Evolutionary conservation across 1,140 invertebrate genomes (phyloP).

Genomic region (Danaus melanippus): DNA sequence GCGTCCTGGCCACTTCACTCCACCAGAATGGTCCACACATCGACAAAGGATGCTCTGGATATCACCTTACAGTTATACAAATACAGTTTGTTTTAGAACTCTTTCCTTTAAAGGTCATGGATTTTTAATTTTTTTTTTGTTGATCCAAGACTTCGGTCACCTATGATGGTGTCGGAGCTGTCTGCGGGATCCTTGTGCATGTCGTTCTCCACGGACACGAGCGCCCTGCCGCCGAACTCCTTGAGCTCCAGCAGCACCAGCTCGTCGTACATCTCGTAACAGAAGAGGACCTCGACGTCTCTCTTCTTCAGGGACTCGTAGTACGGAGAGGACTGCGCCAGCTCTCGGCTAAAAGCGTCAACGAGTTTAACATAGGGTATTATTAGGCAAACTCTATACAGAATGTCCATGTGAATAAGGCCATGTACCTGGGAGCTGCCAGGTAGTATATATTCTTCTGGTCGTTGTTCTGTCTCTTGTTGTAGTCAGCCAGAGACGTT

Average conservation of each 20-base stretch:
- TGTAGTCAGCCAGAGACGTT: slow-evolving; percentile 91
- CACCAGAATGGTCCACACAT: too few relatives aligned
- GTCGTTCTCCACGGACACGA: slow-evolving; percentile 96
- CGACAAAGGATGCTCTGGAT: too few relatives aligned
- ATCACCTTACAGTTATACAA: too few relatives aligned
- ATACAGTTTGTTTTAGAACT: too few relatives aligned
- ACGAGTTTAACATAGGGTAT: slow-evolving; percentile 5
- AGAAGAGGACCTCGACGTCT: slow-evolving; percentile 94
- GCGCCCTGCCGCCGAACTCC: slow-evolving; percentile 84
- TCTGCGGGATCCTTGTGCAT: slow-evolving; percentile 80
- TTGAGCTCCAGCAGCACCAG: slow-evolving; percentile 92
- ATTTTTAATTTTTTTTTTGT: too few relatives aligned
- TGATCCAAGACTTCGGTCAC: too few relatives aligned
- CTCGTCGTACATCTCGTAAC: slow-evolving; percentile 97
- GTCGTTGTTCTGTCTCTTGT: slow-evolving; percentile 81
- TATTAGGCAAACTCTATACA: slow-evolving; percentile 6
- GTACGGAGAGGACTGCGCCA: slow-evolving; percentile 95
- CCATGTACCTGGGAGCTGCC: slow-evolving; percentile 86
- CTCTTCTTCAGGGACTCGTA: slow-evolving; percentile 91
- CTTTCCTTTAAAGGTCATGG: too few relatives aligned
- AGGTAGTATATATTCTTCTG: slow-evolving; percentile 95
- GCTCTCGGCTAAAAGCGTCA: slow-evolving; percentile 78
- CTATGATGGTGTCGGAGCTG: slow-evolving; percentile 43
- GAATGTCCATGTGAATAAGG: too few relatives aligned
- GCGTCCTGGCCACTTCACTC: too few relatives aligned